A percentile compares a stretch with the other conserved stretches of the same genome.
Conservation (phyloP, 1,140 invertebrate genomes). For the Pomacea maculata region DNA sequence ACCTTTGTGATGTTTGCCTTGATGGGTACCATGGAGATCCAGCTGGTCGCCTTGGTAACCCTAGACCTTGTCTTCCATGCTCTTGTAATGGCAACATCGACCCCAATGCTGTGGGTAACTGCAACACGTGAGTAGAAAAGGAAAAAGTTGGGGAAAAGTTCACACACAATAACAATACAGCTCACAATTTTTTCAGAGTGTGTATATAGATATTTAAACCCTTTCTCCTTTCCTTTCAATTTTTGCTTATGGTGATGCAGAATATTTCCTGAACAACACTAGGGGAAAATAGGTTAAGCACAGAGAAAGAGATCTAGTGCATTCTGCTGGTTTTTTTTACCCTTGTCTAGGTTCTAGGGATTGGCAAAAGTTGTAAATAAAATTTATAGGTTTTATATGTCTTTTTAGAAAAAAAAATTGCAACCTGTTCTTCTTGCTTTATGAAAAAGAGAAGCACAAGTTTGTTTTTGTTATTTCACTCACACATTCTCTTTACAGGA, state of each 20-base stretch:
- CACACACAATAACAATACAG: too few species aligned
- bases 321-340: background rate
- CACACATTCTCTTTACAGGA: conserved; percentile 64
- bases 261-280: background rate
- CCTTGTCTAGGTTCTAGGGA: too few species aligned
- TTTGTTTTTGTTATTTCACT: too few species aligned
- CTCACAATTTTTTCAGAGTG: background rate
- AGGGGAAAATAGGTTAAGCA: background rate
- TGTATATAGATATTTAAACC: background rate
- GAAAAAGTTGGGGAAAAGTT: background rate
- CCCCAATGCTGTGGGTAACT: conserved; percentile 71
- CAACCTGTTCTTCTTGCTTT: too few species aligned
- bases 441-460: too few species aligned
- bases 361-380: too few species aligned
- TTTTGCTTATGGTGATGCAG: background rate
- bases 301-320: background rate
- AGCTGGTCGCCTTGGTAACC: conserved; percentile 72
- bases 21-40: conserved; percentile 95
- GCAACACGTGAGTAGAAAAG: conserved; percentile 55
- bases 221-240: background rate
- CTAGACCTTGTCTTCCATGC: conserved; percentile 81
- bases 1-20: conserved; percentile 89
- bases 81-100: conserved; percentile 97
- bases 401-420: too few species aligned
- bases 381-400: too few species aligned